phyloP scores from a whole-genome alignment of 2,888 invertebrate species.

The Sceliomorpha sp. region DNA sequence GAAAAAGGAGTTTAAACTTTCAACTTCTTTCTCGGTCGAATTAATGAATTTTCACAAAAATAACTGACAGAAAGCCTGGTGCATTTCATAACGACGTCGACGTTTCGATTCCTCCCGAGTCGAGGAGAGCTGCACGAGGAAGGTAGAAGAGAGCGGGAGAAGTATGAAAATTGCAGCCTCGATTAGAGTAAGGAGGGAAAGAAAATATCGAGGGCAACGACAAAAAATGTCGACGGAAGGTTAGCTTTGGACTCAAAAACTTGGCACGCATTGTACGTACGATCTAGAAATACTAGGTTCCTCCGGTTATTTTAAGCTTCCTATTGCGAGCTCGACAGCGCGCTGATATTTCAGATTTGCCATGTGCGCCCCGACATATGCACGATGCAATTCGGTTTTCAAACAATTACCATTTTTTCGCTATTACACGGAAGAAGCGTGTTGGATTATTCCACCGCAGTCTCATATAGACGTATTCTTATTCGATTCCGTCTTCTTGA shows the following conservation, averaged over 20 bases:
- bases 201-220: conserved; percentile 28
- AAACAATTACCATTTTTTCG: too few relatives aligned
- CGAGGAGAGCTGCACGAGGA: too few relatives aligned
- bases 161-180: conserved; percentile 36
- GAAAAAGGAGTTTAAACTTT: too few relatives aligned
- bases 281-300: conserved; percentile 63
- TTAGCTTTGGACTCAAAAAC: conserved; percentile 59
- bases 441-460: too few relatives aligned
- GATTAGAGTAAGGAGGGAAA: conserved; percentile 20
- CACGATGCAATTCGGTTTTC: conserved; percentile 11
- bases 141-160: too few relatives aligned
- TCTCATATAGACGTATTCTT: too few relatives aligned
- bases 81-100: too few relatives aligned
- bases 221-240: conserved; percentile 38
- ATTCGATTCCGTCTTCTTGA: too few relatives aligned
- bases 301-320: conserved; percentile 57
- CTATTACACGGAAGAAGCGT: conserved; percentile 11
- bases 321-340: conserved; percentile 54
- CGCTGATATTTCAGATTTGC: conserved; percentile 46
- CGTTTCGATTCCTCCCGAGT: too few relatives aligned
- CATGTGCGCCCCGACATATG: conserved; percentile 37
- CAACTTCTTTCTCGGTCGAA: too few relatives aligned
- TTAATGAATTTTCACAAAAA: too few relatives aligned
- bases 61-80: too few relatives aligned
- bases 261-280: conserved; percentile 68